Conservation (phyloP, 2,113 vertebrate genomes). For the Turdus rufiventris region DNA sequence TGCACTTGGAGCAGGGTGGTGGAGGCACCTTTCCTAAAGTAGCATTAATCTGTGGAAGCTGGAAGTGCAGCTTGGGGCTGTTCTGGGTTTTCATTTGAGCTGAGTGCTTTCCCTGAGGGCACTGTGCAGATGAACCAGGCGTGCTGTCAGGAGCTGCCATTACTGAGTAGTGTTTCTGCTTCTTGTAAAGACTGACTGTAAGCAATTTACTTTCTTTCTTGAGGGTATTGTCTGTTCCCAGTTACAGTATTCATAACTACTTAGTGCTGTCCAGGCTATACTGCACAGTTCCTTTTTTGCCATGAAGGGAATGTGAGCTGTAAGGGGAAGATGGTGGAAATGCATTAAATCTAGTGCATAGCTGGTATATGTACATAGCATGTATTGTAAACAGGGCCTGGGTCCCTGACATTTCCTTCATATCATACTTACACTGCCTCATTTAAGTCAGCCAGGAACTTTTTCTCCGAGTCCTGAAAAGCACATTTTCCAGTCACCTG, state of each 20-base stretch:
- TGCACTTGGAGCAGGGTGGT: not conserved
- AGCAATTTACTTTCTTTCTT: not conserved
- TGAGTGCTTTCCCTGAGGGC: not conserved
- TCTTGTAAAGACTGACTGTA: not conserved
- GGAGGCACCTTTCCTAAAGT: not conserved
- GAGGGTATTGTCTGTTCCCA: not conserved
- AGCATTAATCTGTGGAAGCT: not conserved
- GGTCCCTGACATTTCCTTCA: too few relatives aligned
- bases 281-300: not conserved
- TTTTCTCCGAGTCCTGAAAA: not conserved
- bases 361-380: fast-evolving
- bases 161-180: not conserved
- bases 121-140: fast-evolving
- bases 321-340: not conserved
- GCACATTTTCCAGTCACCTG: not conserved
- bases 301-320: not conserved
- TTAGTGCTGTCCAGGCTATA: not conserved
- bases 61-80: not conserved
- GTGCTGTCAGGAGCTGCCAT: not conserved
- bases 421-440: not conserved
- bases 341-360: not conserved
- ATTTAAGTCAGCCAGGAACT: not conserved
- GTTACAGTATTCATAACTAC: not conserved
- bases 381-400: not conserved
- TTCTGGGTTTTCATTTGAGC: not conserved